Evolutionary conservation across 1,140 invertebrate genomes (phyloP), one percentile per base, ranked within the genome.

Genomic region (Dendroctonus valens): DNA sequence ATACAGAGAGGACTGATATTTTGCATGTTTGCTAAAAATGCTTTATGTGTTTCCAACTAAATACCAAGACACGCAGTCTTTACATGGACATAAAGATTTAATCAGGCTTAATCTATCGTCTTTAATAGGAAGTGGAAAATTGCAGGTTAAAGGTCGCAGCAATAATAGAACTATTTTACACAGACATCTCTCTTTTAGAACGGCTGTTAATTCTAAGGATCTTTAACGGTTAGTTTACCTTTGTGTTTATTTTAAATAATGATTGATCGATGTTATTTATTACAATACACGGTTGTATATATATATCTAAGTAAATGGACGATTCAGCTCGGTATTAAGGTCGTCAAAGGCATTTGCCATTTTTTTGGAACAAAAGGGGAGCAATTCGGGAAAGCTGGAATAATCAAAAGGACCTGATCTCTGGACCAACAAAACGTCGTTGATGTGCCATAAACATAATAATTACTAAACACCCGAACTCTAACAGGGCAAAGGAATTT

Each of bases 401-500:
- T 26, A 26, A 26, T 26, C 26, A 26, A 26, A 26, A 26, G 26
- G 26, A 26, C 26, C 26, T 26, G 26, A 26, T 52, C 50, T 15
- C n/a, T 52, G 9, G 12, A 52, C 50, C n/a, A 55, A 55, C 14
- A 55, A 55, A 55, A 41, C n/a, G 39, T 41, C 14, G 9, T 55
- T 9, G 37, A 46, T 12, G 4, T 12, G 12, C 15, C 26, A 52
- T 59, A 59, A 61, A 61, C 59, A 61, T 52, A 51, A 67, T 67
- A 67, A 67, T 60, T 67, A 67, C 55, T 14, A 52, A 59, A 59
- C 46, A 38, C 41, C 50, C 48, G 14, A 60, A 60, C 38, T 67
- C 55, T 67, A 67, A 60, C 49, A 60, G 46, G 50, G 58, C 52
- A 59, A 67, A 50, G 48, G 57, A 67, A 67, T 67, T 67, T 67